Base-by-base conservation (phyloP, 2,797 vertebrate species). In the Anas bernieri region DNA sequence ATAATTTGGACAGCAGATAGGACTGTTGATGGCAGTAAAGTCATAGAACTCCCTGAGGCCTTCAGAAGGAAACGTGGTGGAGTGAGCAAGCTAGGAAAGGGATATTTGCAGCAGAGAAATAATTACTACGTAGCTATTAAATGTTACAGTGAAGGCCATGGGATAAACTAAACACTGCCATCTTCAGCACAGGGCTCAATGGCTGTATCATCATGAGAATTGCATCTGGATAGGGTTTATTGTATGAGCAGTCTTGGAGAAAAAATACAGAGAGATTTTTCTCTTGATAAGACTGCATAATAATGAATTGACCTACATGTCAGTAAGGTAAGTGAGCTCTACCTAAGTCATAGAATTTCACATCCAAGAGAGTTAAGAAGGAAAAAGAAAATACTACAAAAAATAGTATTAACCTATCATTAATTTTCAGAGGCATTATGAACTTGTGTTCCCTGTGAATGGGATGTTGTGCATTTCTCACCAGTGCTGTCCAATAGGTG, bases 371-470 rank as follows among this genome's bases (percentile, higher is more conserved):
- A 50, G 21, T 37, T 76, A 56, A 59, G 17, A 88, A 5, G 23
- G 8, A 73, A 43, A 23, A 91, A 74, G 10, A 61, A 61, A 95
- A 93, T 64, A 21, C 7, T 80, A 35, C 7, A 52, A 33, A 90
- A 72, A 90, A 68, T 11, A 20, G 11, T 61, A 62, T 68, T 39
- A 45, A 12, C 56, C 78, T 59, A 91, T 75, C 3, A 14, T 43
- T 74, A 61, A 68, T 67, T 86, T 92, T 85, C 76, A 91, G 54
- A 86, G 21, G 39, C 21, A 33, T 70, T 74, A 86, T 21, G 13
- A 76, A 66, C 75, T 81, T 88, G 67, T n/a, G 72, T 73, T 62
- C 37, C n/a, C 84, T 50, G 10, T 59, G 39, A 87, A 35, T 2
- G 1, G 17, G 26, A 20, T 37, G 17, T 41, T 43, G 17, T 48